Base-by-base conservation (phyloP, 2,113 vertebrate genomes). In the Leiothrix lutea region DNA sequence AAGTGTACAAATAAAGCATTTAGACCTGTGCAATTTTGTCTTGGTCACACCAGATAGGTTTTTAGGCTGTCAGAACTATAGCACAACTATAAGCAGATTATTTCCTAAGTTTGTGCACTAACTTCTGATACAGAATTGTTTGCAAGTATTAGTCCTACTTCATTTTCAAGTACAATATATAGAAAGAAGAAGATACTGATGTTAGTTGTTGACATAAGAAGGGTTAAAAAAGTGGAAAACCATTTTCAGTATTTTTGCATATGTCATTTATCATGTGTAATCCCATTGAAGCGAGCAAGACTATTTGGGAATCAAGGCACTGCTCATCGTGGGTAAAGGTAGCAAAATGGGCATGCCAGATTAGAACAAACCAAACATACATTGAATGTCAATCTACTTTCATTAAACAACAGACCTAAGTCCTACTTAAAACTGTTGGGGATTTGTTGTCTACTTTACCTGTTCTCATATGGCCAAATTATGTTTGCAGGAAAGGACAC, bases 401-500 rank as follows among this genome's bases (percentile, higher is more conserved):
- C 57, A 67, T 78, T 51, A 84, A 87, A 69, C 13, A 84, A 64
- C 36, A 89, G 79, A 88, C 88, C 38, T n/a, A 64, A 57, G 57
- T 95, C 91, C 45, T 95, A 58, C 53, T 85, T 58, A 94, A 92
- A 88, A 86, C 48, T 85, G 8, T 88, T 95, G 75, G 70, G 42
- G 62, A 92, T 88, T 90, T 91, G 36, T 78, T 93, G 80, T 86
- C 16, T 12, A 72, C 82, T 93, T 92, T 71, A 78, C 91, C 47
- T 96, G 94, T 88, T 94, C 90, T 95, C 64, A 94, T 82, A 90
- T 61, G 56, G 83, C 87, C 62, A 92, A 96, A 86, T 85, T 93
- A 94, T 38, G 54, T 95, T 95, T 92, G 94, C 92, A 93, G 94
- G 88, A 94, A 95, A 94, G 90, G 90, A 96, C 85, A 83, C 70